These are phyloP conservation scores for Malacoraja senta DNA, from an alignment of 2,797 vertebrate genomes.

Conservation along the genomic window DNA sequence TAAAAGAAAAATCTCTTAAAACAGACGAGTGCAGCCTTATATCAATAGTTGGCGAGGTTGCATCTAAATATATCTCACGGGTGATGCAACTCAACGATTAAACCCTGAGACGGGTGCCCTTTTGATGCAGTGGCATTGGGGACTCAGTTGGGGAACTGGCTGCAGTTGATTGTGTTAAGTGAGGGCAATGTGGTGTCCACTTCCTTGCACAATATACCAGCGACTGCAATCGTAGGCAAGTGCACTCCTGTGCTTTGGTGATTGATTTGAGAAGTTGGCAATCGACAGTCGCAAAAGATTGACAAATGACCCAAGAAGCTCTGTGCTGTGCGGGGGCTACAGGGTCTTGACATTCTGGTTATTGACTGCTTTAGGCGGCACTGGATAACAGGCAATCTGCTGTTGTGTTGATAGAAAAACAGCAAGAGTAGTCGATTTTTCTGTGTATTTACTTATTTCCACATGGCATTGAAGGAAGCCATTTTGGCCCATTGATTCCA, in stretches of 20 bases:
- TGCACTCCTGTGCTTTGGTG: background rate
- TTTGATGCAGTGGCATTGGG: background rate
- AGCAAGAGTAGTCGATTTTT: background rate
- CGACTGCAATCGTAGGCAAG: background rate
- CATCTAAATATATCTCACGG: background rate
- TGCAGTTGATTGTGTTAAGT: background rate
- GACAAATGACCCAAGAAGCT: background rate
- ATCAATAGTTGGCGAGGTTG: constrained; percentile 12
- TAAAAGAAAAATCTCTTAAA: constrained; percentile 14
- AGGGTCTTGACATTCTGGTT: background rate
- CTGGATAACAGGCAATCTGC: background rate
- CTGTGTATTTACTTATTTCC: too few relatives aligned
- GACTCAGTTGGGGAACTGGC: background rate
- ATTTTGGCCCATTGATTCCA: too few relatives aligned
- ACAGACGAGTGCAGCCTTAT: background rate
- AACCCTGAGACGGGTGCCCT: background rate
- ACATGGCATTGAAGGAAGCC: too few relatives aligned
- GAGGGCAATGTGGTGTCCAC: background rate
- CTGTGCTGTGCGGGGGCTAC: background rate
- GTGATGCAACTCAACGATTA: background rate
- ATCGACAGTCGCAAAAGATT: background rate
- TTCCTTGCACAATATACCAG: background rate
- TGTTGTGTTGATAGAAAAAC: background rate
- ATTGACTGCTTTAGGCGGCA: background rate
- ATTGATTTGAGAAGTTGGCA: background rate